Base-by-base conservation (phyloP, 2,797 vertebrate genomes). In the Peromyscus nudipes region DNA sequence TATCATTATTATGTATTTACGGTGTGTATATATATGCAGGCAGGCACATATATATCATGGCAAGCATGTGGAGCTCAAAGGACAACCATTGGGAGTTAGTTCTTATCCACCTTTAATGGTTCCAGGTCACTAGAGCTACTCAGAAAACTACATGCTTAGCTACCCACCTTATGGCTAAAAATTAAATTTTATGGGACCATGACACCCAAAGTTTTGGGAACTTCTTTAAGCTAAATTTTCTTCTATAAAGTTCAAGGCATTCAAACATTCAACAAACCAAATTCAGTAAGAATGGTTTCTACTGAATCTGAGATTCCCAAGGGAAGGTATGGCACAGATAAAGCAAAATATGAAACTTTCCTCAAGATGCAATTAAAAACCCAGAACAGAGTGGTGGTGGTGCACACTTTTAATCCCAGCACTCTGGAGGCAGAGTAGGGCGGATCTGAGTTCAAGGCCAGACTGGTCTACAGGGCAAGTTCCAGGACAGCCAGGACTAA, bases 231-330 rank as follows among this genome's bases (percentile, higher is more conserved):
- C 17, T 91, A 75, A 76, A 95, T 65, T 95, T 93, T 57, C 40
- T 86, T 89, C 65, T 96, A 71, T 4, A 27, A 96, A 96, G 64
- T 76, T 62, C 83, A 82, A 57, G 57, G 9, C 85, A 27, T 37
- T 92, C 73, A 93, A 94, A 84, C 95, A 84, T 27, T 92, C 34
- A 96, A 89, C 57, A 96, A 92, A 91, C 11, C 16, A 76, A 96
- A 95, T 27, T 86, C 49, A 90, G 75, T n/a, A 91, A 67, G 1
- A 89, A 69, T 76, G 34, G 34, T 94, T 2, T 97, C 16, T 88
- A 94, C 12, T 46, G 14, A 96, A 60, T 67, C 9, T 37, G 69
- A 75, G 23, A 96, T 88, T 92, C 29, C 23, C 23, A 49, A 92
- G 92, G 62, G 89, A 94, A 91, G 23, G 11, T n/a, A 49, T 64